Evolutionary conservation across 1,140 invertebrate genomes (phyloP), one percentile per base, ranked within the genome.

Genomic region (Aricia agestis): DNA sequence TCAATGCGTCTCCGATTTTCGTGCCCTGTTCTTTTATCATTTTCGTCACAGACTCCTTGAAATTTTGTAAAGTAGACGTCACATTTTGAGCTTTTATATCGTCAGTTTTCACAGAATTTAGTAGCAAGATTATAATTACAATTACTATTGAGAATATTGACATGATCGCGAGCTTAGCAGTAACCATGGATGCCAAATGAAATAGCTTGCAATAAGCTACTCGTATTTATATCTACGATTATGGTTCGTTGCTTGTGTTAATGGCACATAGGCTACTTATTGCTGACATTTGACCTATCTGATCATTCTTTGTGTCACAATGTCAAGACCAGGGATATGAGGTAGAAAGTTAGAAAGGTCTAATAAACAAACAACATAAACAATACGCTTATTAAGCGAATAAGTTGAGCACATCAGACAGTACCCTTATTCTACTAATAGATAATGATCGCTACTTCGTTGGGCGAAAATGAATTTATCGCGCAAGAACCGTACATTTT

Each of bases 281-380:
- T 80, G 72, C 81, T 90, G 89, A 90, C 87, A 89, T 86, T 86
- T 86, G 86, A 87, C 86, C 87, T 74, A 88, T 77, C 83, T 85
- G 74, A 86, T 85, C 82, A 83, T 74, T 70, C 61, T 70, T 75
- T 77, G 80, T 76, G 76, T 81, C 72, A 75, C 82, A 75, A 77
- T 63, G 76, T 68, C 66, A 69, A 72, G 66, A 75, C 68, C 67
- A 36, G 32, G 68, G 58, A 17, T 15, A 36, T 63, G 59, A 41
- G 18, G 18, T 63, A 41, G 68, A 69, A 69, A 69, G 68, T 69
- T 69, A 63, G 68, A 69, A 61, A 69, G 59, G 61, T 69, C 41
- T 69, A 3, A 11, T 6, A 61, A 69, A 69, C 68, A 18, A 69
- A 69, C 41, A 42, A 68, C 13, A 41, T 57, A 57, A 19, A 66